Evolutionary conservation across 1,140 invertebrate species (phyloP).

Genomic region (Leucophenga varia): DNA sequence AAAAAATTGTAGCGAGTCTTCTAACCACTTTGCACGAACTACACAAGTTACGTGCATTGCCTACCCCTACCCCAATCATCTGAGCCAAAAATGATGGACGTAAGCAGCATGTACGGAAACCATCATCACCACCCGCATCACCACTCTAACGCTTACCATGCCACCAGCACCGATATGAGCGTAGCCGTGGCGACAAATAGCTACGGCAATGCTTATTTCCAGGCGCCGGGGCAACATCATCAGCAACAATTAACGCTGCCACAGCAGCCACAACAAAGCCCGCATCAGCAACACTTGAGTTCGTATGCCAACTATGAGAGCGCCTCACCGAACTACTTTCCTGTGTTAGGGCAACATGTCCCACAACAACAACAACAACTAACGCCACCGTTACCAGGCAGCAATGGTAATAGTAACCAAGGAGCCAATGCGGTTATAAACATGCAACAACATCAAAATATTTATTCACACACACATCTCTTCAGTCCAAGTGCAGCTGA

Average conservation of each 20-base stretch:
- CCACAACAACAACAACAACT: conserved; percentile 24
- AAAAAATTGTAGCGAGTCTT: no score
- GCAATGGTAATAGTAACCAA: conserved; percentile 31
- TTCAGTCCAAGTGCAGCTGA: conserved; percentile 55
- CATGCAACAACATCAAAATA: conserved; percentile 26
- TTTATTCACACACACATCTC: conserved; percentile 46
- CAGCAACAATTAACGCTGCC: conserved; percentile 29
- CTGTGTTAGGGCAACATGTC: conserved; percentile 6
- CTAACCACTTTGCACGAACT: no score
- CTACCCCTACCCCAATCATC: conserved; percentile 20
- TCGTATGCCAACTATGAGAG: conserved; percentile 18
- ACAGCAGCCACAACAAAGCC: conserved; percentile 4
- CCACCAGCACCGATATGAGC: conserved; percentile 25
- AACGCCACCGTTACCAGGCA: conserved; percentile 19
- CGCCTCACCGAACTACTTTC: conserved; percentile 28
- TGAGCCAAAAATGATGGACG: conserved; percentile 73
- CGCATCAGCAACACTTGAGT: conserved; percentile 22
- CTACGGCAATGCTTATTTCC: conserved; percentile 47
- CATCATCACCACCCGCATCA: conserved; percentile 58
- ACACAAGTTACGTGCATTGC: no score
- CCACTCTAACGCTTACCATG: conserved; percentile 55
- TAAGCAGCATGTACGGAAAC: conserved; percentile 71
- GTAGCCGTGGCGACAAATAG: conserved; percentile 23
- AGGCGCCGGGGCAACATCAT: conserved; percentile 29
- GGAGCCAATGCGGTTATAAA: no score